Conservation (phyloP, 2,888 invertebrate genomes). For the Catonia carolina region DNA sequence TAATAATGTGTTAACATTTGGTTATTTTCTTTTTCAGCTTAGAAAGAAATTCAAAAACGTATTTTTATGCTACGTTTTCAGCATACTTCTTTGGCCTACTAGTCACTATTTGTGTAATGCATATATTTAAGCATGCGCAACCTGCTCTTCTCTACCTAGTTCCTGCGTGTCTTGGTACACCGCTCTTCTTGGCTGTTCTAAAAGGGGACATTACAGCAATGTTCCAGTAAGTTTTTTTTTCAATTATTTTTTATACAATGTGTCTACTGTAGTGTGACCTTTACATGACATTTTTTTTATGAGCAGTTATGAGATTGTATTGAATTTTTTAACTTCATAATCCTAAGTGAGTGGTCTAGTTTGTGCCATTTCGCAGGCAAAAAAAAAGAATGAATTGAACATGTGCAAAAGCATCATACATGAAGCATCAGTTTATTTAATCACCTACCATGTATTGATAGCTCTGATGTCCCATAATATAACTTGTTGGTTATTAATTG, state of each 20-base stretch:
- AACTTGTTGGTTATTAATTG: too few species aligned
- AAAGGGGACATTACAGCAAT: constrained; percentile 85
- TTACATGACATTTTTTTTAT: background rate
- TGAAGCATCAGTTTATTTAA: too few species aligned
- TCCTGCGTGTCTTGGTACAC: constrained; percentile 90
- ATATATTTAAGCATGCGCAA: constrained; percentile 96
- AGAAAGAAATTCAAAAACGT: constrained; percentile 70
- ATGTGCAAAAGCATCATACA: too few species aligned
- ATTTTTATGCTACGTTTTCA: constrained; percentile 83
- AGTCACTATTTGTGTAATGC: constrained; percentile 95
- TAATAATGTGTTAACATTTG: too few species aligned
- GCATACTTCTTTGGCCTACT: constrained; percentile 92
- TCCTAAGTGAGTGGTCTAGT: too few species aligned
- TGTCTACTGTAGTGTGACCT: background rate
- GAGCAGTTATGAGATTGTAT: background rate
- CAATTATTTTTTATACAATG: background rate
- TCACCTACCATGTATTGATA: too few species aligned
- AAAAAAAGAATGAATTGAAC: too few species aligned
- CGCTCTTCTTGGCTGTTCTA: constrained; percentile 76
- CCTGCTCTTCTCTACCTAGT: constrained; percentile 96
- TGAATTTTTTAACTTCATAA: background rate
- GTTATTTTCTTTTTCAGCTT: constrained; percentile 49
- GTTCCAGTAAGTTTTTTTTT: constrained; percentile 66
- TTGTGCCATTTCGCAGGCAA: too few species aligned
- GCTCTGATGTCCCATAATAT: too few species aligned